Base-by-base conservation (phyloP, 2,113 vertebrate species). In the Gobius niger region DNA sequence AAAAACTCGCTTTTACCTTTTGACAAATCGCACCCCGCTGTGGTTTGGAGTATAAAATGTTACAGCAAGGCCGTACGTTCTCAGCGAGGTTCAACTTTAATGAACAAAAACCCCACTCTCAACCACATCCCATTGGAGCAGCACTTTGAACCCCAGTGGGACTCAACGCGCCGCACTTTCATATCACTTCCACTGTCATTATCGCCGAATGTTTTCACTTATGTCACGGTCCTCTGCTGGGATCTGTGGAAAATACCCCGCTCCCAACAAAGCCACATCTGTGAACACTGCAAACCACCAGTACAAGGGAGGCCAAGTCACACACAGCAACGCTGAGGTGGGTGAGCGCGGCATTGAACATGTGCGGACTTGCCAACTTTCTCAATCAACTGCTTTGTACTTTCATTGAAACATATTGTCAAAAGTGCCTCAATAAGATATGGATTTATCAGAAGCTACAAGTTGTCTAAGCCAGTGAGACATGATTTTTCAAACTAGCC, bases 71-170 rank as follows among this genome's bases (percentile, higher is more conserved):
- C 72, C 74, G 78, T 63, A 63, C 42, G 47, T 42, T 51, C 53
- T 41, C 47, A 63, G 81, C 56, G 7, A 2, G 40, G 11, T 44
- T 16, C 54, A 71, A 74, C 7, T 63, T 53, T 42, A 14, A 79
- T 78, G 70, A 34, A 80, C 64, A 68, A 60, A 64, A 54, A 77
- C 72, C 52, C 70, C 66, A 75, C 75, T 40, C 9, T 63, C 64
- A 73, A 88, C 78, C 68, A 69, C 75, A 83, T 87, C 85, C 82
- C 80, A 77, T 54, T 64, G 79, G 52, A 68, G 63, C 71, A 67
- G 63, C 4, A 47, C 79, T 84, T 83, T 88, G 78, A 86, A 82
- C 65, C 14, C 62, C 24, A 82, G 77, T 80, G n/a, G 51, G 69
- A 75, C 73, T 72, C 69, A 89, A 52, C 67, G 16, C 75, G 83